Evolutionary conservation across 2,113 vertebrate genomes (phyloP).

Genomic region (Apteryx owenii): DNA sequence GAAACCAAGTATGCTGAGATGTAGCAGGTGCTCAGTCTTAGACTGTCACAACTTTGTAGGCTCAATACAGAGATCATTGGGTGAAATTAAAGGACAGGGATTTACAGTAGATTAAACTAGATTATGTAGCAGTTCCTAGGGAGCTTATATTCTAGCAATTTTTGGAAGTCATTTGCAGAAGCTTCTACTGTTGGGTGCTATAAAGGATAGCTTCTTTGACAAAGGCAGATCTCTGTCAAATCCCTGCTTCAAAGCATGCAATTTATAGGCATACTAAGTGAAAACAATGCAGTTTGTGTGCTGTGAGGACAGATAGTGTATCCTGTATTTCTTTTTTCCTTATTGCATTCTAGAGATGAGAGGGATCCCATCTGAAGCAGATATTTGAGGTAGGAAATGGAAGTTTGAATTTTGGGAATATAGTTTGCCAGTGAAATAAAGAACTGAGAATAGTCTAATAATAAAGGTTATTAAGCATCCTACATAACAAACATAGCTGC

Average conservation of each 20-base stretch:
- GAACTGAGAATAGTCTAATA: background rate
- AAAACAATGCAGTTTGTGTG: background rate
- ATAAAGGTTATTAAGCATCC: background rate
- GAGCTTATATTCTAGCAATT: background rate
- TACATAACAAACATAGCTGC: background rate
- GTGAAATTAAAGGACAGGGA: background rate
- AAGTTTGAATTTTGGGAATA: background rate
- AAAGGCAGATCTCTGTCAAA: background rate
- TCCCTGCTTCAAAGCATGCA: background rate
- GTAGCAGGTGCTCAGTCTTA: background rate
- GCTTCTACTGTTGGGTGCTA: background rate
- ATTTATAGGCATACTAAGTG: background rate
- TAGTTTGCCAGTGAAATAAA: background rate
- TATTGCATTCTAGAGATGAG: background rate
- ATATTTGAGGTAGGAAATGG: background rate
- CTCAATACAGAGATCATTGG: background rate
- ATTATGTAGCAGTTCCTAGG: background rate
- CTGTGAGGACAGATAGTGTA: background rate
- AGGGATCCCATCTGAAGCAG: background rate
- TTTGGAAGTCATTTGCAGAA: background rate
- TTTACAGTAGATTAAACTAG: background rate
- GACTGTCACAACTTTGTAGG: background rate
- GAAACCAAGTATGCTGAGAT: background rate
- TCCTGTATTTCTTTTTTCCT: background rate
- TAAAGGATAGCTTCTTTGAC: background rate